phyloP scores from a whole-genome alignment of 2,888 invertebrate species.

The Nymphalis polychloros region DNA sequence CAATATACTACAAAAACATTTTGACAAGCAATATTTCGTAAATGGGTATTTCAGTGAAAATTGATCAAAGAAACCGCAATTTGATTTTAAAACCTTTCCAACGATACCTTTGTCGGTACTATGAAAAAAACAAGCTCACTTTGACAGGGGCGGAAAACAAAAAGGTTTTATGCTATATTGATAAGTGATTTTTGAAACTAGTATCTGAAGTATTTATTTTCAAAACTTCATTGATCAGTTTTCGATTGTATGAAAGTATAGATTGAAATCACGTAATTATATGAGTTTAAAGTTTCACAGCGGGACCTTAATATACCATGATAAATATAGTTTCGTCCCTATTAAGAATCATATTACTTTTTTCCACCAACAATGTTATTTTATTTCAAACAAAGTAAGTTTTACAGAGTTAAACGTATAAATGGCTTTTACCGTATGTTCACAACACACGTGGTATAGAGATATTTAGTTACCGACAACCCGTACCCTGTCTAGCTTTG shows the following conservation, averaged over 20 bases:
- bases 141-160: neutral
- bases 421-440: constrained; percentile 5
- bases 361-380: constrained; percentile 6
- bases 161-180: neutral
- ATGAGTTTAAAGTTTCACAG: neutral
- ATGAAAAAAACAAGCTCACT: neutral
- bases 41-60: neutral
- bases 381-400: constrained; percentile 13
- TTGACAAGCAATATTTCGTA: neutral
- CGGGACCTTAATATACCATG: neutral
- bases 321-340: neutral
- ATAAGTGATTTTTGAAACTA: no score
- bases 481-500: constrained; percentile 14
- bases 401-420: constrained; percentile 13
- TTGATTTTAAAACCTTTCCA: constrained; percentile 2
- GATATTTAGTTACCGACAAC: constrained; percentile 12
- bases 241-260: no score
- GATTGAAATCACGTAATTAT: neutral
- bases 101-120: neutral
- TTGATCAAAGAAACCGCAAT: neutral
- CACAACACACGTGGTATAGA: constrained; percentile 9
- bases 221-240: no score
- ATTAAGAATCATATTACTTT: constrained; percentile 4
- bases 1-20: neutral
- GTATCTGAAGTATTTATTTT: no score